Conservation (phyloP, 2,888 invertebrate species). For the Esperia sulphurella region DNA sequence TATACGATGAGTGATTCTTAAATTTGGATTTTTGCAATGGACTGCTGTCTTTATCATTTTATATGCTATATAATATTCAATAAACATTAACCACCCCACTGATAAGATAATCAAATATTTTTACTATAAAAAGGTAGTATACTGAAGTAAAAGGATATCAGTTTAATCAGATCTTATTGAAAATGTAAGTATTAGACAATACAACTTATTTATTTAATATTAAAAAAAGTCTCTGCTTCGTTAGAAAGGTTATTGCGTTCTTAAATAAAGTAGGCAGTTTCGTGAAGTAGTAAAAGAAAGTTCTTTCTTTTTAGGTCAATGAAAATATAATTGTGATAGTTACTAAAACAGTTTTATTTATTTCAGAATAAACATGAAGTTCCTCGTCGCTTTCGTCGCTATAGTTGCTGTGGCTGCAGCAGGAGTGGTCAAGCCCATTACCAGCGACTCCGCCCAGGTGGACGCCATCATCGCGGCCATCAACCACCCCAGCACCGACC, state of each 20-base stretch:
- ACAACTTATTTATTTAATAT: too few relatives aligned
- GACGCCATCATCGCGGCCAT: slow-evolving; percentile 45
- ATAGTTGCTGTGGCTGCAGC: slow-evolving; percentile 42
- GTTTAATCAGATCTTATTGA: background rate
- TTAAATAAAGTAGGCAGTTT: too few relatives aligned
- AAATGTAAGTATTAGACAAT: background rate
- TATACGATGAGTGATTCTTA: too few relatives aligned
- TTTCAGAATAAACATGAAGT: slow-evolving; percentile 50
- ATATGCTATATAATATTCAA: too few relatives aligned
- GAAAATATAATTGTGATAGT: too few relatives aligned
- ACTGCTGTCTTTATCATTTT: too few relatives aligned
- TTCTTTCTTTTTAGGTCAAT: too few relatives aligned
- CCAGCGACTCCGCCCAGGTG: slow-evolving; percentile 21
- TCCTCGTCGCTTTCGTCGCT: slow-evolving; percentile 43
- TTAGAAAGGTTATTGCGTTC: too few relatives aligned
- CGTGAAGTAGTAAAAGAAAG: too few relatives aligned
- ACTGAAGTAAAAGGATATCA: background rate
- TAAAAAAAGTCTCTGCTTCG: too few relatives aligned
- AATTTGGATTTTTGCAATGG: too few relatives aligned
- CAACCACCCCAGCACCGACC: slow-evolving; percentile 46
- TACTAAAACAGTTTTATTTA: background rate
- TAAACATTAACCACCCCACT: too few relatives aligned
- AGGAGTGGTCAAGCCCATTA: slow-evolving; percentile 26
- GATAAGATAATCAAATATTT: background rate
- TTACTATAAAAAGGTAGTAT: background rate